A percentile compares a stretch with the other conserved stretches of the same genome.
Conservation (phyloP, 2,113 vertebrate genomes). For the Pao palembangensis region DNA sequence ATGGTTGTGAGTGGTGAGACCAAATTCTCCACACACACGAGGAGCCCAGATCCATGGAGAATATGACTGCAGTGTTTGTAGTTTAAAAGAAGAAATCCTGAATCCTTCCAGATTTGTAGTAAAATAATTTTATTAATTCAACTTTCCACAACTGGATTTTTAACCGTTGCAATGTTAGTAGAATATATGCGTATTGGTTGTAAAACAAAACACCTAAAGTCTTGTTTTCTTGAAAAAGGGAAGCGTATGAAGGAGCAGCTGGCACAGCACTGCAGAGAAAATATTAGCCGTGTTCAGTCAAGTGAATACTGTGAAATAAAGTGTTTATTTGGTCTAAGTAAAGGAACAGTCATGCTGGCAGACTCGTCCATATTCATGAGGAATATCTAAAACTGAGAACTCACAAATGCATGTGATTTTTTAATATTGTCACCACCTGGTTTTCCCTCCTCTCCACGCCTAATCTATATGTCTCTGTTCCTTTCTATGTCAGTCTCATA, state of each 20-base stretch:
- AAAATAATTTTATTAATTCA: conserved; percentile 19
- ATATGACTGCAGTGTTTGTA: conserved; percentile 5
- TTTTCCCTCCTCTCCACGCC: conserved; percentile 17
- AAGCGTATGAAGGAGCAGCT: conserved; percentile 3
- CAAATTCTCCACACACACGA: conserved; percentile 35
- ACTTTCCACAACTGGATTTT: background rate
- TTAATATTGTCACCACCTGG: conserved; percentile 24
- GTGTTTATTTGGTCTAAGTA: conserved; percentile 39
- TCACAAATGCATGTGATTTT: conserved; percentile 56
- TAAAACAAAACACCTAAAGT: conserved; percentile 3
- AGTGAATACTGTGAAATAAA: conserved; percentile 22
- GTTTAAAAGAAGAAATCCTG: too few species aligned
- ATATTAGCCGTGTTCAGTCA: conserved; percentile 24
- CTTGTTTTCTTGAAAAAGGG: background rate
- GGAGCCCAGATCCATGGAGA: conserved; percentile 2
- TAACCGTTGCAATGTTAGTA: too few species aligned
- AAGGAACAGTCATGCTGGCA: conserved; percentile 42
- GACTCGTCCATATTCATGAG: conserved; percentile 52
- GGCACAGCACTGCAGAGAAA: conserved; percentile 2
- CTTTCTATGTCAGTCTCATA: conserved; percentile 26
- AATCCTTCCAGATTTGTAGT: background rate
- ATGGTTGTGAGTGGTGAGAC: background rate
- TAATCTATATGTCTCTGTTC: conserved; percentile 20
- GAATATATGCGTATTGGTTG: background rate
- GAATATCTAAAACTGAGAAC: conserved; percentile 38